phyloP scores from a whole-genome alignment of 2,113 vertebrate species.

The Dendrocopos noguchii region DNA sequence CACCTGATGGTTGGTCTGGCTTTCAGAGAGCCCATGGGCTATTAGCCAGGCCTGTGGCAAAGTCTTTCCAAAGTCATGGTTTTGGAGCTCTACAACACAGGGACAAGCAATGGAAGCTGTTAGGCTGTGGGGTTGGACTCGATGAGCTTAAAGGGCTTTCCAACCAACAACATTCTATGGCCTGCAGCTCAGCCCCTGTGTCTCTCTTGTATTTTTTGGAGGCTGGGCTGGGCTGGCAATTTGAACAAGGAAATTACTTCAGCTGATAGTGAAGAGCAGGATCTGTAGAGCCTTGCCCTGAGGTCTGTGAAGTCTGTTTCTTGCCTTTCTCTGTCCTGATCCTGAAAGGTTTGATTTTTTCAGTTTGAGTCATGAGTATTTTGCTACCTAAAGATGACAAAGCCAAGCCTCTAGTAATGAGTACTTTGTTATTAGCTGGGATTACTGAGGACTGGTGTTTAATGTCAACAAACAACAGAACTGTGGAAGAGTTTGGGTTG shows the following conservation, averaged over 20 bases:
- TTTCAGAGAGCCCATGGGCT: background rate
- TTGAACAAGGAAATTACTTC: background rate
- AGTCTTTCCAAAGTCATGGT: background rate
- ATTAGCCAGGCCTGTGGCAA: background rate
- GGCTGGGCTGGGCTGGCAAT: background rate
- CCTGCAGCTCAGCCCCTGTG: background rate
- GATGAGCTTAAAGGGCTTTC: too few relatives aligned
- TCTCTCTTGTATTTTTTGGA: background rate
- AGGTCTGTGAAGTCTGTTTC: background rate
- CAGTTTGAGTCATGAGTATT: background rate
- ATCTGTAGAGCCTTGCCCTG: background rate
- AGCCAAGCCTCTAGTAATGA: background rate
- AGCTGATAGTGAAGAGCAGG: background rate
- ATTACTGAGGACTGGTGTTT: background rate
- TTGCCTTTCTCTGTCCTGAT: background rate
- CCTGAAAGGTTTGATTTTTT: background rate
- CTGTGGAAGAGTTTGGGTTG: background rate
- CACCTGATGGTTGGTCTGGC: background rate
- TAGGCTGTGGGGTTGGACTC: background rate
- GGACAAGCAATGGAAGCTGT: background rate
- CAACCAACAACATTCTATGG: background rate
- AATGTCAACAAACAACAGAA: background rate
- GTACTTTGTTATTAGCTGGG: background rate
- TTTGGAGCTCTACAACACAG: background rate
- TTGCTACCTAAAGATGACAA: background rate